Evolutionary conservation across 1,140 invertebrate genomes (phyloP).

Genomic region (Cydia strobilella): DNA sequence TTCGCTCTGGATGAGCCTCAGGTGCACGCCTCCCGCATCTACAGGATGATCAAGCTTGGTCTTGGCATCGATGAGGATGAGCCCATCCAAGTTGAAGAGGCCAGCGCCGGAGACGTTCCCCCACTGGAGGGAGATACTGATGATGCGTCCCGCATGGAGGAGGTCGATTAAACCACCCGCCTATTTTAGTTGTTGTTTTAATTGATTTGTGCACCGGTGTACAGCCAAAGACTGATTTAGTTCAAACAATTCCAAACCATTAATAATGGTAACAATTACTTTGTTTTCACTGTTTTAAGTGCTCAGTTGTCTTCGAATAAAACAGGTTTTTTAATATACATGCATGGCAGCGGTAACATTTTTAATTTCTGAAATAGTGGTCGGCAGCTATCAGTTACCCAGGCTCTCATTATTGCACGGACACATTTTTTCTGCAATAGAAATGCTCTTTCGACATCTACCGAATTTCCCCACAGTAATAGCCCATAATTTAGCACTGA

Average conservation of each 20-base stretch:
- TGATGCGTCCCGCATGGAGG: constrained; percentile 98
- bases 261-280: constrained; percentile 52
- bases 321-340: constrained; percentile 4
- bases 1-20: constrained; percentile 95
- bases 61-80: constrained; percentile 97
- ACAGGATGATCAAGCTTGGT: constrained; percentile 98
- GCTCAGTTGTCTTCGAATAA: constrained; percentile 20
- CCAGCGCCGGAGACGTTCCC: constrained; percentile 85
- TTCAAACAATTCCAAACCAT: constrained; percentile 71
- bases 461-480: too few relatives aligned
- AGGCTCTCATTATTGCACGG: too few relatives aligned
- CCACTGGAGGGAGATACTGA: constrained; percentile 92
- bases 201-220: constrained; percentile 71
- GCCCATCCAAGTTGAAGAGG: constrained; percentile 84
- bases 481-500: too few relatives aligned
- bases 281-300: constrained; percentile 19
- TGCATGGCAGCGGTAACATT: too few relatives aligned
- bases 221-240: constrained; percentile 79
- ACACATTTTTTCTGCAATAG: too few relatives aligned
- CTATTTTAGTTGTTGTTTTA: constrained; percentile 43
- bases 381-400: too few relatives aligned
- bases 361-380: too few relatives aligned
- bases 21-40: constrained; percentile 90
- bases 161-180: constrained; percentile 92
- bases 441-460: too few relatives aligned